Conservation (phyloP, 53 echinoderm and acorn worm species). For the Glandiceps talaboti region DNA sequence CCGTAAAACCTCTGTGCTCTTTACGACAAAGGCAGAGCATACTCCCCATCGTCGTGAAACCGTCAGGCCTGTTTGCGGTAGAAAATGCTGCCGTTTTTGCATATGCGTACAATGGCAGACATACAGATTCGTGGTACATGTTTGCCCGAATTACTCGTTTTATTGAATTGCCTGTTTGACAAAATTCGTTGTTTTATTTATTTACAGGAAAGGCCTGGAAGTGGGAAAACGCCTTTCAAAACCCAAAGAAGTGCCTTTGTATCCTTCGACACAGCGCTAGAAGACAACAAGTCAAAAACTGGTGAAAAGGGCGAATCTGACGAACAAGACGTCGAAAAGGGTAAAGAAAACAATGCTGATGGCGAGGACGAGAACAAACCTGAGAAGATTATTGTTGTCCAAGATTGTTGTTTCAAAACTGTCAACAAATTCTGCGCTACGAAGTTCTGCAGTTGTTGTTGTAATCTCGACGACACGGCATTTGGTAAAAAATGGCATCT, state of each 20-base stretch:
- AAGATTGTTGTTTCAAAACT: conserved; percentile 45
- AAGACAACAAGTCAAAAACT: conserved; percentile 31
- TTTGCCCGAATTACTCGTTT: too few species aligned
- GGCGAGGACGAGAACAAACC: not conserved
- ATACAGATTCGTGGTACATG: too few species aligned
- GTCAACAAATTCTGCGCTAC: conserved; percentile 20
- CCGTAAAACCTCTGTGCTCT: too few species aligned
- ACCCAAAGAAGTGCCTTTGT: not conserved
- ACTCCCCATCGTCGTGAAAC: too few species aligned
- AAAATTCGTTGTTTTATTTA: too few species aligned
- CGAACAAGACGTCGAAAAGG: not conserved
- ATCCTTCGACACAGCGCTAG: conserved; percentile 10
- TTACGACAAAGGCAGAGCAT: too few species aligned
- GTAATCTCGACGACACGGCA: conserved; percentile 19
- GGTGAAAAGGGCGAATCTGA: conserved; percentile 4
- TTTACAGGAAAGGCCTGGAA: not conserved
- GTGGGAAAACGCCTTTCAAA: not conserved
- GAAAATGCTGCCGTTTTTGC: too few species aligned
- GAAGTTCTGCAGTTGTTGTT: conserved; percentile 34
- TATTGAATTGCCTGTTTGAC: too few species aligned
- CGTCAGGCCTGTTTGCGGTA: too few species aligned
- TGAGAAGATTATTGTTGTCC: conserved; percentile 16
- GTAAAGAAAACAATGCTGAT: not conserved
- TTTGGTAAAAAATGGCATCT: conserved; percentile 29
- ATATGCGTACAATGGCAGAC: too few species aligned